Percentiles rank a stretch among this genome's conserved stretches.
These are phyloP conservation scores for Altica lythri DNA, from an alignment of 2,888 invertebrate species.

Conservation along the genomic window DNA sequence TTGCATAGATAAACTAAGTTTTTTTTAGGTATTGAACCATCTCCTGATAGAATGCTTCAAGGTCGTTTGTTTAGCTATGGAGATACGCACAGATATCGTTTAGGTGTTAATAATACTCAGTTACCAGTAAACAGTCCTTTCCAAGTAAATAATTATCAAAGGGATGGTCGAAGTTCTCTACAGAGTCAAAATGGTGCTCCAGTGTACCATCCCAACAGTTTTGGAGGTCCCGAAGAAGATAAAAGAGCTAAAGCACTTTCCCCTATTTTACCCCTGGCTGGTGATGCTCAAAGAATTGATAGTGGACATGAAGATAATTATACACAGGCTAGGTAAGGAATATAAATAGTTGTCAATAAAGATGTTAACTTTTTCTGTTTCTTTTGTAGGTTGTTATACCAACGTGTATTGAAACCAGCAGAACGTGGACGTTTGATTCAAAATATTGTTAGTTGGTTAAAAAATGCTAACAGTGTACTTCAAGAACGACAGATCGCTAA, in stretches of 20 bases:
- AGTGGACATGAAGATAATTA: constrained; percentile 89
- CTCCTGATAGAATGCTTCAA: constrained; percentile 92
- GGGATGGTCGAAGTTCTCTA: constrained; percentile 74
- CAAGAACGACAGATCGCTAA: constrained; percentile 84
- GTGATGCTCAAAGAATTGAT: constrained; percentile 80
- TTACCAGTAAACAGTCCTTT: constrained; percentile 94
- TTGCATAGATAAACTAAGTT: not conserved
- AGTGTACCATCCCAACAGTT: constrained; percentile 97
- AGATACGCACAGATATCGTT: constrained; percentile 88
- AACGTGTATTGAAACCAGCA: constrained; percentile 68
- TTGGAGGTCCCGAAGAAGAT: constrained; percentile 81
- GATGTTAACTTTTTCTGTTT: not conserved
- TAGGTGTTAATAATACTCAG: constrained; percentile 90
- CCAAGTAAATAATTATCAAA: constrained; percentile 77
- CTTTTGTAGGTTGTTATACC: constrained; percentile 34
- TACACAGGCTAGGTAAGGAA: constrained; percentile 70
- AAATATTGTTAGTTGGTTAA: constrained; percentile 81
- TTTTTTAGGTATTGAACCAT: constrained; percentile 79
- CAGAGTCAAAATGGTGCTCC: constrained; percentile 88
- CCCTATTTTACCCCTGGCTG: constrained; percentile 65
- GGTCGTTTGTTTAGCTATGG: constrained; percentile 86
- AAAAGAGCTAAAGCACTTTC: constrained; percentile 66
- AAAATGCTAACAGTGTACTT: constrained; percentile 79
- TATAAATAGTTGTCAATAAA: constrained; percentile 36
- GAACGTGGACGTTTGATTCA: constrained; percentile 72